phyloP scores from a whole-genome alignment of 2,113 vertebrate species.

The Rhipidura dahli region DNA sequence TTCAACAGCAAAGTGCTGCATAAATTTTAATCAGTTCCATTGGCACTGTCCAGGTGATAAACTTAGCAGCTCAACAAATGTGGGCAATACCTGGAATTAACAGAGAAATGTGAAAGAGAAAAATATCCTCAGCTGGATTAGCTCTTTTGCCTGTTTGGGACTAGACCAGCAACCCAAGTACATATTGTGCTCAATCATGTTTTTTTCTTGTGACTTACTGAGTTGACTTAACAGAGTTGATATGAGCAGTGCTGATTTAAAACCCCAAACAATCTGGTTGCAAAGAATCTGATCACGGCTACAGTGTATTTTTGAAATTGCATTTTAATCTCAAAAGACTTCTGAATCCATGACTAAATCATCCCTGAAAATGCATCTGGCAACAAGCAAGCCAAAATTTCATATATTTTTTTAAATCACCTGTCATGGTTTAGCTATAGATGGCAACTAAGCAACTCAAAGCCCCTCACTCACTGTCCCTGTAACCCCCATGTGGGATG shows the following conservation, averaged over 20 bases:
- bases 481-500: neutral
- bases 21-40: neutral
- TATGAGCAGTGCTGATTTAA: neutral
- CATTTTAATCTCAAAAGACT: neutral
- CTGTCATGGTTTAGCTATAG: neutral
- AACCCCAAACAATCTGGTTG: neutral
- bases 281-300: neutral
- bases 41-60: neutral
- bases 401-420: neutral
- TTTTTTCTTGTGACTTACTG: neutral
- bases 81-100: neutral
- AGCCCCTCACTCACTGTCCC: neutral
- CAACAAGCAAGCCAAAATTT: neutral
- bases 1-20: neutral
- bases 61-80: neutral
- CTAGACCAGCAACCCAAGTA: neutral
- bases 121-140: neutral
- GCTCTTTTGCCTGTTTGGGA: neutral
- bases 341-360: neutral
- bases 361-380: neutral
- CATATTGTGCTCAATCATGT: neutral
- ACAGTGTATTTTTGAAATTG: neutral
- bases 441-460: neutral
- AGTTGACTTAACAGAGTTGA: neutral
- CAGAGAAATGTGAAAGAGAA: neutral